Conservation (phyloP, 2,888 invertebrate species). For the Nephrotoma flavescens region DNA sequence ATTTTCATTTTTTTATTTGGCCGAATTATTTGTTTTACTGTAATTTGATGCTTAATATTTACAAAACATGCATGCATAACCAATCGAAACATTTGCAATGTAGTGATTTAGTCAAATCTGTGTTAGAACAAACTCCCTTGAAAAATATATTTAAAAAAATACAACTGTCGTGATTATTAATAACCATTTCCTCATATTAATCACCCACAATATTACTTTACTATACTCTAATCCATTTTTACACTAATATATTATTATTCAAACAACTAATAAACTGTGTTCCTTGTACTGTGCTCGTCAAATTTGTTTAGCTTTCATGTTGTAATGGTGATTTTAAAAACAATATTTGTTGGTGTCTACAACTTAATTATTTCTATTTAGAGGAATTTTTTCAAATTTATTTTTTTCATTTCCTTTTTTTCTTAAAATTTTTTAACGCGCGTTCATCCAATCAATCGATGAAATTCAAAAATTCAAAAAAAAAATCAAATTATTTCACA, state of each 20-base stretch:
- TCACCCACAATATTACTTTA: neutral
- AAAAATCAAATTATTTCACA: neutral
- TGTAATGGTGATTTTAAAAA: neutral
- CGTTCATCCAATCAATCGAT: neutral
- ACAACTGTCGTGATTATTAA: neutral
- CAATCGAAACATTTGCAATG: neutral
- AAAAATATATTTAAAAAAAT: neutral
- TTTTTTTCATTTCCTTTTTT: neutral
- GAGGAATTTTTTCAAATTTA: neutral
- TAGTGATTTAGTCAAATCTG: neutral
- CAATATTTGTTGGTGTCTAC: neutral
- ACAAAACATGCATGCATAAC: neutral
- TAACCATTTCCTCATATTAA: neutral
- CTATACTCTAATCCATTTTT: neutral
- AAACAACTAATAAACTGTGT: neutral
- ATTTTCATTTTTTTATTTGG: neutral
- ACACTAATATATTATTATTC: neutral
- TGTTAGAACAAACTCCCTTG: neutral
- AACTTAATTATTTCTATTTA: neutral
- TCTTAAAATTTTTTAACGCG: neutral
- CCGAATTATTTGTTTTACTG: neutral
- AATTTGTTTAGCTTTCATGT: neutral
- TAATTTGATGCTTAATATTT: neutral
- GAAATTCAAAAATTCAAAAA: neutral
- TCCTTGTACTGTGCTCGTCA: neutral